Base-by-base conservation (phyloP, 2,113 vertebrate genomes). In the Pteruthius melanotis region DNA sequence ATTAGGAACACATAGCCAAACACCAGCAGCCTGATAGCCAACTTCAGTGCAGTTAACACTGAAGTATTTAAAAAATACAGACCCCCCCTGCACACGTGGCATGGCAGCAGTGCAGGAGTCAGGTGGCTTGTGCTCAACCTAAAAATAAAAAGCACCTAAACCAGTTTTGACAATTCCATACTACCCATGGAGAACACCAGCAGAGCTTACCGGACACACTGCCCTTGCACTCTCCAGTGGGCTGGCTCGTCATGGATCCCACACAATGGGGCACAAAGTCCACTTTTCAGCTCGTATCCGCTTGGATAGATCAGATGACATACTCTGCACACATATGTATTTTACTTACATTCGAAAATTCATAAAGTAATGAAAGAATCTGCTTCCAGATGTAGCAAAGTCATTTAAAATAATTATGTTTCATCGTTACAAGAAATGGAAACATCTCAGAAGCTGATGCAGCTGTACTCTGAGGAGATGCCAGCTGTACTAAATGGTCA, bases 1-100 rank as follows among this genome's bases (percentile, higher is more conserved):
- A 98, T 98, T 97, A 97, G 94, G 78, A 97, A 88, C 92, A 92
- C 49, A 59, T 4, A 93, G 93, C 12, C 88, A 33, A 47, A 84
- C 33, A 65, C 68, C 87, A 95, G 83, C 1, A 11, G 77, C 89
- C 78, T 18, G 35, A 74, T 9, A 42, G 71, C n/a, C 82, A 65
- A n/a, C 68, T 47, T 52, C 47, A 60, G 39, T 0, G 9, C 3
- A 5, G 63, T 10, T 13, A 49, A 42, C 33, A 5, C 40, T 42
- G 11, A 42, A 42, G 40, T 42, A 42, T 42, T 42, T 42, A 42
- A 42, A 56, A 91, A 68, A 59, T 3, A 30, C 28, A 60, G 50
- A 8, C 24, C 1, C 15, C 1, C 15, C 24, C 52, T 28, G 13
- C 15, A 5, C 1, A 4, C 15, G 28, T 35, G 14, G 33, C 6